Evolutionary conservation across 2,888 invertebrate species (phyloP).

Genomic region (Fragum sueziense): DNA sequence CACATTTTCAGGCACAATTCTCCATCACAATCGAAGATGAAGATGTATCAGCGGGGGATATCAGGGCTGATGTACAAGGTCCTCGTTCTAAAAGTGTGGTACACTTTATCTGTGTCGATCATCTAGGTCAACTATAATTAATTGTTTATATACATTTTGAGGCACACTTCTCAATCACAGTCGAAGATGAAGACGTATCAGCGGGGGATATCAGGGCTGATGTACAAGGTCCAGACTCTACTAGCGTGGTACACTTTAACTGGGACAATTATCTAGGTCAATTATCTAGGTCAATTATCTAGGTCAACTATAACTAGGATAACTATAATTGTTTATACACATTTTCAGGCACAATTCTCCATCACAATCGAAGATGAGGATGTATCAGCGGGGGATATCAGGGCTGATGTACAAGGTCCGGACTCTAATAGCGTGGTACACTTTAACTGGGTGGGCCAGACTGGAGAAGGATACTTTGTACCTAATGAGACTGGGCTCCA

Average conservation of each 20-base stretch:
- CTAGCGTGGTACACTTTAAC: too few species aligned
- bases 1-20: constrained; percentile 69
- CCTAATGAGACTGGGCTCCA: constrained; percentile 97
- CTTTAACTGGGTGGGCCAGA: constrained; percentile 86
- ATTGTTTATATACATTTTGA: too few species aligned
- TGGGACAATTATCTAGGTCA: too few species aligned
- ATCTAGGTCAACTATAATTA: constrained; percentile 92
- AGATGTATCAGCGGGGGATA: constrained; percentile 88
- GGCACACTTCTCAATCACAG: constrained; percentile 70
- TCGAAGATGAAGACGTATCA: constrained; percentile 85
- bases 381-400: constrained; percentile 88
- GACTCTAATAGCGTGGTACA: constrained; percentile 85
- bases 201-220: constrained; percentile 89
- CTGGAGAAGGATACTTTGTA: constrained; percentile 92
- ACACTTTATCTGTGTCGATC: constrained; percentile 86
- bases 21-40: constrained; percentile 70
- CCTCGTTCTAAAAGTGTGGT: constrained; percentile 87
- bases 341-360: constrained; percentile 70
- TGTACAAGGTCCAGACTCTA: constrained; percentile 90
- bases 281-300: too few species aligned
- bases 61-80: constrained; percentile 90
- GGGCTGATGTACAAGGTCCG: constrained; percentile 90
- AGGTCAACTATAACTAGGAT: too few species aligned
- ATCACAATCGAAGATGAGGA: constrained; percentile 83
- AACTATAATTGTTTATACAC: too few species aligned